Conservation (phyloP, 2,113 vertebrate genomes). For the Merops nubicus region DNA sequence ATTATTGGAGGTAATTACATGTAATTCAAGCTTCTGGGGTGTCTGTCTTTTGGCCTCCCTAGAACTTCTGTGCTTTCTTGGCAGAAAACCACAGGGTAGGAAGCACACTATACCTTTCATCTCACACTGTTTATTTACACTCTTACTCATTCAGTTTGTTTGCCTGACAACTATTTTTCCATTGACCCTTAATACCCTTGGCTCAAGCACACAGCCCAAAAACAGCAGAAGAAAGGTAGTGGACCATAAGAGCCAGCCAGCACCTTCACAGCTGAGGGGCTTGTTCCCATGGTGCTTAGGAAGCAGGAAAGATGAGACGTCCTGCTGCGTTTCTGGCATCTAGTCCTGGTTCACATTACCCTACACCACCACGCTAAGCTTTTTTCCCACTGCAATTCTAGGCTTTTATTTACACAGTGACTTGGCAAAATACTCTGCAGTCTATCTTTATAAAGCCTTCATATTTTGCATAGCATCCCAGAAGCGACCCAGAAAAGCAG, state of each 20-base stretch:
- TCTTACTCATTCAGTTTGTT: not conserved
- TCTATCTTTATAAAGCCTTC: conserved; percentile 8
- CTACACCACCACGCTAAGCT: not conserved
- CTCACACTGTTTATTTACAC: not conserved
- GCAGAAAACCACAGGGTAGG: not conserved
- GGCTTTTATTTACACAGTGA: not conserved
- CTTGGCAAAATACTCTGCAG: not conserved
- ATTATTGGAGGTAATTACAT: not conserved
- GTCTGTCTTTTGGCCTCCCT: not conserved
- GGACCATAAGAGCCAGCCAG: not conserved
- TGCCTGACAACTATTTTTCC: not conserved
- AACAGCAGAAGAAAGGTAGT: not conserved
- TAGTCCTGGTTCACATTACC: not conserved
- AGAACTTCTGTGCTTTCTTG: not conserved
- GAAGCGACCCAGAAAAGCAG: conserved; percentile 23
- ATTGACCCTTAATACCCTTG: not conserved
- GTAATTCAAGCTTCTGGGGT: not conserved
- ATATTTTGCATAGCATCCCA: not conserved
- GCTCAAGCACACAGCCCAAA: not conserved
- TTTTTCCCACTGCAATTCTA: not conserved
- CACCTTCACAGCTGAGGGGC: not conserved
- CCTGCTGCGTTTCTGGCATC: not conserved
- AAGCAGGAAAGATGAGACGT: not conserved
- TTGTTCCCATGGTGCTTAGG: not conserved
- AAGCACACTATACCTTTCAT: not conserved